phyloP scores from a whole-genome alignment of 1,140 invertebrate species.

The Wasmannia auropunctata region DNA sequence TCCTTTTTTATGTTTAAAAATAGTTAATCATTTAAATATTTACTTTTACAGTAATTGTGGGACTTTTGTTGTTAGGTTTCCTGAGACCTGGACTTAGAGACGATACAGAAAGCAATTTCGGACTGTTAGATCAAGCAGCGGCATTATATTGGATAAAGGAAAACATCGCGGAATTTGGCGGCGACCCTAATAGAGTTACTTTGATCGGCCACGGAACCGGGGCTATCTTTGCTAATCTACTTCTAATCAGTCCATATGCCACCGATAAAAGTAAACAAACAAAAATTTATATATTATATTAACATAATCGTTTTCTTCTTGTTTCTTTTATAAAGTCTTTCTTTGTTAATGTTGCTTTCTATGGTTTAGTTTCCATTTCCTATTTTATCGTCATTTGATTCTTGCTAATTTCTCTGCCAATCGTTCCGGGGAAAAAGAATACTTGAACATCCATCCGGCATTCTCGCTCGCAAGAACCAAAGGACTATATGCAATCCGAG shows the following conservation, averaged over 20 bases:
- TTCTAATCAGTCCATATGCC: conserved; percentile 94
- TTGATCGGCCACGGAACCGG: conserved; percentile 97
- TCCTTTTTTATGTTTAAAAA: background rate
- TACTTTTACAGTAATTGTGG: background rate
- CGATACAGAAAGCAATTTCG: conserved; percentile 93
- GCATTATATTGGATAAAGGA: conserved; percentile 95
- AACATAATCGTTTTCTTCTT: background rate
- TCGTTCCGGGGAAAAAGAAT: background rate
- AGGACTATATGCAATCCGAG: conserved; percentile 24
- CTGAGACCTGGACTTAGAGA: conserved; percentile 90
- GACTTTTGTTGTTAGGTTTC: conserved; percentile 88
- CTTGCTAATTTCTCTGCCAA: background rate
- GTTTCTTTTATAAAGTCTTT: background rate
- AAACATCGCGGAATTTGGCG: conserved; percentile 94
- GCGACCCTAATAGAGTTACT: conserved; percentile 93
- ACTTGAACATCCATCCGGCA: background rate
- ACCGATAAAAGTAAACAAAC: conserved; percentile 85
- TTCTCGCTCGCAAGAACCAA: conserved; percentile 30
- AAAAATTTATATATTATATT: background rate
- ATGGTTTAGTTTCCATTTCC: background rate
- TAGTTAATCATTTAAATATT: background rate
- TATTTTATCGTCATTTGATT: background rate
- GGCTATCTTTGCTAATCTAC: conserved; percentile 95
- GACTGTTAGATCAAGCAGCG: conserved; percentile 94
- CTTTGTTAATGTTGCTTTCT: background rate